Conservation (phyloP, 2,113 vertebrate genomes). For the Speoplatyrhinus poulsoni region DNA sequence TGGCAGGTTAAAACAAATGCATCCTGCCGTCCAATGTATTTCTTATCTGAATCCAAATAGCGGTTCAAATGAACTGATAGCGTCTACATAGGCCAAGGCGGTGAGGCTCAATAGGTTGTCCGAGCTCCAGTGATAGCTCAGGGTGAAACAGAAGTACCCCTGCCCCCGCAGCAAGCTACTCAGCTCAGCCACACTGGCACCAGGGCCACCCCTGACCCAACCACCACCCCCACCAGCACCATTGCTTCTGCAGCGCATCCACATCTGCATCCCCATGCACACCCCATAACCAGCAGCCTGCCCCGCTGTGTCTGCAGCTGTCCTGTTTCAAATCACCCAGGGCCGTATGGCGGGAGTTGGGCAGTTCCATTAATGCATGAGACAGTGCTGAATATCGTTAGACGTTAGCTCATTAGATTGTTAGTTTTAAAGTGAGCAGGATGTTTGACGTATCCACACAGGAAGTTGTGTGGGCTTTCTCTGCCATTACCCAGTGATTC, state of each 20-base stretch:
- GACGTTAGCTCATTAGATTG: no score
- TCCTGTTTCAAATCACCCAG: slow-evolving; percentile 36
- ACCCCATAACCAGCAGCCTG: slow-evolving; percentile 51
- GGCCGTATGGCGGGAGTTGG: slow-evolving; percentile 17
- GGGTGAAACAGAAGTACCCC: slow-evolving; percentile 12
- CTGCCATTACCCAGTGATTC: no score
- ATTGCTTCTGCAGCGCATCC: slow-evolving; percentile 44
- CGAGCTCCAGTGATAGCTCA: slow-evolving; percentile 11
- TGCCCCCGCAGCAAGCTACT: slow-evolving; percentile 47
- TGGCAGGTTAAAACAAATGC: no score
- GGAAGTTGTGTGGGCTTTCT: no score
- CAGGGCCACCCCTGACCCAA: slow-evolving; percentile 10
- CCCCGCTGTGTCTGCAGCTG: slow-evolving; percentile 39
- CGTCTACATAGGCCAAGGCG: not conserved
- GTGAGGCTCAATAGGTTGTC: not conserved
- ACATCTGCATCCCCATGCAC: slow-evolving; percentile 66
- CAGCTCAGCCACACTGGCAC: slow-evolving; percentile 61
- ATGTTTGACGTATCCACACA: no score
- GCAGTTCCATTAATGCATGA: slow-evolving; percentile 6
- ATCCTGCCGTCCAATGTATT: not conserved
- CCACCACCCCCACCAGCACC: slow-evolving; percentile 20
- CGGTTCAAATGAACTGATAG: not conserved
- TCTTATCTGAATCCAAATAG: not conserved
- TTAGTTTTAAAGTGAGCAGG: no score
- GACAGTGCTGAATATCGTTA: no score